Evolutionary conservation across 2,888 invertebrate genomes (phyloP).

Genomic region (Dinocampus coccinellae): DNA sequence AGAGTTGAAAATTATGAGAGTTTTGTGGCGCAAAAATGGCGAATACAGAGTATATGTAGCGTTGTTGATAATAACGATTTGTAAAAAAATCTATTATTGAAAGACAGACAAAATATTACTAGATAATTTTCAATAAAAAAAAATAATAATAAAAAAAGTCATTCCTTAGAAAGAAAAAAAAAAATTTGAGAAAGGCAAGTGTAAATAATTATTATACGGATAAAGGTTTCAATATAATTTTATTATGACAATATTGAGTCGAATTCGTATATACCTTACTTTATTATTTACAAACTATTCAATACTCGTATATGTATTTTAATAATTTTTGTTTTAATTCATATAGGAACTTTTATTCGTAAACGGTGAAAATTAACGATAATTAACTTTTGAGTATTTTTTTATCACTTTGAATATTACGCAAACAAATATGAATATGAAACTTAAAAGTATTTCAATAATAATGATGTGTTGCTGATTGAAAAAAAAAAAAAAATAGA

Average conservation of each 20-base stretch:
- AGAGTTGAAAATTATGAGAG: slow-evolving; percentile 57
- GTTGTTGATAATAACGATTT: slow-evolving; percentile 50
- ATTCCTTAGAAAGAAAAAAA: slow-evolving; percentile 19
- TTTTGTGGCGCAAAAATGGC: slow-evolving; percentile 63
- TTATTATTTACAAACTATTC: not conserved
- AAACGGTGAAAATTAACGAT: not conserved
- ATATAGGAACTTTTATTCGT: not conserved
- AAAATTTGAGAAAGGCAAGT: not conserved
- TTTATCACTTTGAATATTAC: not conserved
- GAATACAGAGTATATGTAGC: slow-evolving; percentile 64
- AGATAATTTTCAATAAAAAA: not conserved
- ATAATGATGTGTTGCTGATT: not conserved
- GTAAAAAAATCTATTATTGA: slow-evolving; percentile 17
- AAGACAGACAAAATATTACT: not conserved
- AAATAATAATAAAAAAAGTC: too few relatives aligned
- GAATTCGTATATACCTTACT: slow-evolving; percentile 5
- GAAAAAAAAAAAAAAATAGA: not conserved
- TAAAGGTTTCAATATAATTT: slow-evolving; percentile 1
- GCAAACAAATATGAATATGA: not conserved
- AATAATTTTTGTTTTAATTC: not conserved
- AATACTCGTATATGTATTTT: slow-evolving; percentile 16
- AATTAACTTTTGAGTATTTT: not conserved
- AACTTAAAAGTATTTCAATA: not conserved
- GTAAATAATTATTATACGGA: slow-evolving; percentile 4
- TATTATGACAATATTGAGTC: not conserved